A percentile compares a stretch with the other conserved stretches of the same genome.
Conservation (phyloP, 1,140 invertebrate species). For the Rhyzopertha dominica region DNA sequence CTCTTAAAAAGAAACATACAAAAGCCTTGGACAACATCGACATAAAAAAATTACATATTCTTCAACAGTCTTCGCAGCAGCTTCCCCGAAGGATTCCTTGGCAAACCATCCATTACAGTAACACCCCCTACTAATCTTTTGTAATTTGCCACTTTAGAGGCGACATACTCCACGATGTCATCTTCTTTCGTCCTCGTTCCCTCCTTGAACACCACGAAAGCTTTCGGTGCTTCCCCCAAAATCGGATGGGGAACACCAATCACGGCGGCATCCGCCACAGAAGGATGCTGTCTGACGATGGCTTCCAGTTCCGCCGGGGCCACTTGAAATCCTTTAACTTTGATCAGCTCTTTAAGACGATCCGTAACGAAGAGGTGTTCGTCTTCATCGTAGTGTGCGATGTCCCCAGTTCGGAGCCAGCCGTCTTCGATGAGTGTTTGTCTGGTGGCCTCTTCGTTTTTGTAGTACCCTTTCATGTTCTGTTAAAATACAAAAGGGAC, state of each 20-base stretch:
- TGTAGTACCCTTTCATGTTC: constrained; percentile 67
- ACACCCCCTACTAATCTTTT: constrained; percentile 51
- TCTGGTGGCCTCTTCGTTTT: constrained; percentile 62
- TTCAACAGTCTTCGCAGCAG: constrained; percentile 54
- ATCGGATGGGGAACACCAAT: constrained; percentile 69
- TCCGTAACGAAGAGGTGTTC: constrained; percentile 65
- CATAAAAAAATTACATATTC: constrained; percentile 23
- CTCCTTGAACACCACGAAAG: constrained; percentile 56
- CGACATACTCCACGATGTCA: constrained; percentile 46
- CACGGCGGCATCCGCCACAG: constrained; percentile 40
- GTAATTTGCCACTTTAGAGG: constrained; percentile 42
- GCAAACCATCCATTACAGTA: constrained; percentile 51
- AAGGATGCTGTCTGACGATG: constrained; percentile 11
- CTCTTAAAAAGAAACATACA: neutral
- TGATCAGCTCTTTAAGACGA: constrained; percentile 77
- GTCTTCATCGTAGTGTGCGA: constrained; percentile 61
- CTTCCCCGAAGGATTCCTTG: constrained; percentile 61
- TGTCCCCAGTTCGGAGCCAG: constrained; percentile 73
- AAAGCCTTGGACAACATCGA: neutral
- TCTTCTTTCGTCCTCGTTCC: constrained; percentile 36
- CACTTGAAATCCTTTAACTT: constrained; percentile 44
- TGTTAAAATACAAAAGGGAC: too few species aligned
- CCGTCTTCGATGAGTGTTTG: constrained; percentile 58
- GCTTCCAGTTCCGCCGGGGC: constrained; percentile 16
- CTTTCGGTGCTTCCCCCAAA: constrained; percentile 71